A percentile compares a stretch with the other conserved stretches of the same genome.
phyloP scores from a whole-genome alignment of 2,113 vertebrate species.

The Columbina picui region DNA sequence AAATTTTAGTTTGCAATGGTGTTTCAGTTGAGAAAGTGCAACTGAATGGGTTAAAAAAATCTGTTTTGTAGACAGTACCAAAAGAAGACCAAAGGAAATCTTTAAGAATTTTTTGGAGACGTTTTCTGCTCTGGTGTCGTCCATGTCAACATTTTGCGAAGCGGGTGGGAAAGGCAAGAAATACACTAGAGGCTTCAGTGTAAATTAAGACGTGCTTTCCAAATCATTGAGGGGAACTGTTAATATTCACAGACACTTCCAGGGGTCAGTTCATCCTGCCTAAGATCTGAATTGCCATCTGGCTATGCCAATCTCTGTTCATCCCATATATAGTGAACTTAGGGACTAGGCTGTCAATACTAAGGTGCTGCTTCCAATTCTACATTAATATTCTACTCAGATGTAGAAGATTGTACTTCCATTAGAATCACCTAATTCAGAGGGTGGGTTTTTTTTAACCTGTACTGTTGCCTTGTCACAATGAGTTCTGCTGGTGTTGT shows the following conservation, averaged over 20 bases:
- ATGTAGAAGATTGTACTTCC: slow-evolving; percentile 73
- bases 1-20: not conserved
- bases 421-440: slow-evolving; percentile 65
- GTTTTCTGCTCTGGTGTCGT: not conserved
- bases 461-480: slow-evolving; percentile 39
- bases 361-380: slow-evolving; percentile 2
- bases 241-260: slow-evolving; percentile 71
- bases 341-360: not conserved
- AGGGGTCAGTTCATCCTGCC: slow-evolving; percentile 54
- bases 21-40: not conserved
- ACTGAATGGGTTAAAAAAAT: not conserved
- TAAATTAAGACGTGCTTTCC: slow-evolving; percentile 52
- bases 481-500: not conserved
- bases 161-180: not conserved
- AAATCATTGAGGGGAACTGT: slow-evolving; percentile 58
- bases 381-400: slow-evolving; percentile 73
- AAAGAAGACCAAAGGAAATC: not conserved
- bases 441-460: slow-evolving; percentile 4
- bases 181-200: not conserved
- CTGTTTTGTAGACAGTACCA: not conserved
- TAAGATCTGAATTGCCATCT: slow-evolving; percentile 61
- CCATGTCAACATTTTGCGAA: not conserved
- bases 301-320: slow-evolving; percentile 45
- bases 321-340: slow-evolving; percentile 7
- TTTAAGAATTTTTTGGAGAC: not conserved